phyloP scores from a whole-genome alignment of 2,888 invertebrate species.

The Quadroppia sp. region DNA sequence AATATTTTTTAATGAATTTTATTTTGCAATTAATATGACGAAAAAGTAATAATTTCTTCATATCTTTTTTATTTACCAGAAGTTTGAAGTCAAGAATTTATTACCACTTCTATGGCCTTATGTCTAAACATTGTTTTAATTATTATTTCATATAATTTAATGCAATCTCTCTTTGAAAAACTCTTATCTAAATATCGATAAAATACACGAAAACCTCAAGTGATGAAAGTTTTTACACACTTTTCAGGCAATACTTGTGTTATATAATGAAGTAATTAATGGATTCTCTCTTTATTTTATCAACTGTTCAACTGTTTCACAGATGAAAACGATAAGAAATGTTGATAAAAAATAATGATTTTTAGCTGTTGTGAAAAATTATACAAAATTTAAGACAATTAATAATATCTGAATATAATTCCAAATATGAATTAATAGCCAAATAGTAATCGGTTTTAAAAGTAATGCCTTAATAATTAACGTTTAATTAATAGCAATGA shows the following conservation, averaged over 20 bases:
- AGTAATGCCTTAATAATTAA: too few species aligned
- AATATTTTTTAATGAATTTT: too few species aligned
- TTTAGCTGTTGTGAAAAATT: too few species aligned
- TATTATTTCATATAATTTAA: neutral
- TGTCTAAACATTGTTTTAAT: neutral
- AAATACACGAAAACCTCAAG: neutral
- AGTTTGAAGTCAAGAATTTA: conserved; percentile 10
- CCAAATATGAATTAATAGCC: too few species aligned
- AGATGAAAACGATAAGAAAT: neutral
- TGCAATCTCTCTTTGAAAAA: neutral
- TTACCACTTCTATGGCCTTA: neutral
- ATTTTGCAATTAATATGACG: too few species aligned
- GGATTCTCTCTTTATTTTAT: neutral
- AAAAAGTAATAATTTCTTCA: too few species aligned
- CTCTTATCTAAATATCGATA: neutral
- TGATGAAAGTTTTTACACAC: conserved; percentile 7
- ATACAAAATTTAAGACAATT: too few species aligned
- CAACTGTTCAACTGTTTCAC: conserved; percentile 22
- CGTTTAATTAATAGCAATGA: too few species aligned
- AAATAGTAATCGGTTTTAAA: too few species aligned
- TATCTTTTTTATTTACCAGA: too few species aligned
- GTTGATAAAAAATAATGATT: neutral
- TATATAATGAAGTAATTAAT: conserved; percentile 18
- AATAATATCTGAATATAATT: too few species aligned
- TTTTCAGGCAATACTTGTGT: neutral